phyloP scores from a whole-genome alignment of 2,797 vertebrate species.

The Coregonus sp. region DNA sequence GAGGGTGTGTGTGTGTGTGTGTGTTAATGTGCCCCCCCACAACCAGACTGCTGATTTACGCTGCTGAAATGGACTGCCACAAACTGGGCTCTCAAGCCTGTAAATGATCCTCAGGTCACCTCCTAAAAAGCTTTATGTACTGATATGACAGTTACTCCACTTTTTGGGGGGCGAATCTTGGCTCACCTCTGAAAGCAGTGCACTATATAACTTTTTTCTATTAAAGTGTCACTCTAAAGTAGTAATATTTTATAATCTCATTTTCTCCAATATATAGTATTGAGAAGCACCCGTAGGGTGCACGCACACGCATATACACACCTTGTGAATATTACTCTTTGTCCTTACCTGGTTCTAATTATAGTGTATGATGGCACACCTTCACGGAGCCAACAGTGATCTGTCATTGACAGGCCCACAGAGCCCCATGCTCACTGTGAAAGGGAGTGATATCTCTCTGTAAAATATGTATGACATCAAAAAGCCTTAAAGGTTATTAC shows the following conservation, averaged over 20 bases:
- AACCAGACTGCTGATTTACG: constrained; percentile 58
- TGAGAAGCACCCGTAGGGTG: constrained; percentile 16
- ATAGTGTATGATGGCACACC: constrained; percentile 67
- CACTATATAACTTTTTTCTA: constrained; percentile 15
- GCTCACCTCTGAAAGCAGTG: neutral
- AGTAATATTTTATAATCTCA: neutral
- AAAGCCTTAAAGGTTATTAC: constrained; percentile 86
- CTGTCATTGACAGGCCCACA: constrained; percentile 71
- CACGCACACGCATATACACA: constrained; percentile 6
- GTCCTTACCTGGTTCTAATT: constrained; percentile 74
- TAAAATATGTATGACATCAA: constrained; percentile 86
- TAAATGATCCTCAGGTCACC: constrained; percentile 37
- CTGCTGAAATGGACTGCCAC: constrained; percentile 49
- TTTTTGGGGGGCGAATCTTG: constrained; percentile 1
- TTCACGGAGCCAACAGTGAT: constrained; percentile 60
- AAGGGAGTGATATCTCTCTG: constrained; percentile 77
- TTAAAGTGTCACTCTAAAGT: neutral
- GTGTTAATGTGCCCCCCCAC: constrained; percentile 46
- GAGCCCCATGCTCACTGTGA: constrained; percentile 49
- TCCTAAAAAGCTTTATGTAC: constrained; percentile 25
- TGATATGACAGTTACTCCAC: constrained; percentile 14
- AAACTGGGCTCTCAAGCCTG: constrained; percentile 38
- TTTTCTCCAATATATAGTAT: neutral
- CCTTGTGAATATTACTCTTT: constrained; percentile 41
- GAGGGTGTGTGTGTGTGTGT: constrained; percentile 15